phyloP scores from a whole-genome alignment of 2,888 invertebrate species.

The Rhamnusium bicolor region DNA sequence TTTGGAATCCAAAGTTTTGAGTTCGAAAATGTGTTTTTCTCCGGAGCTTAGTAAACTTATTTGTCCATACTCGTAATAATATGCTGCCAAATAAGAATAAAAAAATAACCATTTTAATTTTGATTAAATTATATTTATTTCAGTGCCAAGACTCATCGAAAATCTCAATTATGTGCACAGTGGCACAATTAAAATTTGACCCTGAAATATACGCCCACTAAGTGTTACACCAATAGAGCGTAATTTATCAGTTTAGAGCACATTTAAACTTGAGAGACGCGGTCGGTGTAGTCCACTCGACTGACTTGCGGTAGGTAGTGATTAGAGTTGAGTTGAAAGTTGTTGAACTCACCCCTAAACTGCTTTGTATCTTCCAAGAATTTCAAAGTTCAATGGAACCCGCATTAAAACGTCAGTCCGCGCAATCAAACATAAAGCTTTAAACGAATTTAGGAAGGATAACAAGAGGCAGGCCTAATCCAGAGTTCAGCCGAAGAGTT shows the following conservation, averaged over 20 bases:
- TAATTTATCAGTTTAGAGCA: background rate
- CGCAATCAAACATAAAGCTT: slow-evolving; percentile 54
- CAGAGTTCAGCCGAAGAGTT: background rate
- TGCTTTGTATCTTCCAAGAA: slow-evolving; percentile 43
- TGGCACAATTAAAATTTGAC: no score
- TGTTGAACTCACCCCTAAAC: slow-evolving; percentile 39
- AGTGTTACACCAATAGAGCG: background rate
- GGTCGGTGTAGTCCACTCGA: slow-evolving; percentile 17
- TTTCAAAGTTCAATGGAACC: slow-evolving; percentile 45
- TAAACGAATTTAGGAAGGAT: slow-evolving; percentile 10
- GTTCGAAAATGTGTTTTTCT: no score
- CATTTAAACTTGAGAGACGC: slow-evolving; percentile 1
- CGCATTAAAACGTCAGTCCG: slow-evolving; percentile 52
- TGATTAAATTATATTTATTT: no score
- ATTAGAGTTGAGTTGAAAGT: slow-evolving; percentile 50
- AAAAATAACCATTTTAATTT: no score
- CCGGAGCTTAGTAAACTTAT: no score
- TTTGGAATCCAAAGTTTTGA: no score
- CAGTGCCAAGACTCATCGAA: no score
- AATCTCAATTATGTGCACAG: no score
- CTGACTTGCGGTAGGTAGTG: slow-evolving; percentile 50
- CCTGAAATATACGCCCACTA: background rate
- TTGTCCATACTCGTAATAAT: no score
- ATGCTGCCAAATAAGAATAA: no score
- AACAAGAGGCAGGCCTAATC: slow-evolving; percentile 1